These are phyloP conservation scores for Balanococcus diminutus DNA, from an alignment of 2,888 invertebrate genomes.

Conservation along the genomic window DNA sequence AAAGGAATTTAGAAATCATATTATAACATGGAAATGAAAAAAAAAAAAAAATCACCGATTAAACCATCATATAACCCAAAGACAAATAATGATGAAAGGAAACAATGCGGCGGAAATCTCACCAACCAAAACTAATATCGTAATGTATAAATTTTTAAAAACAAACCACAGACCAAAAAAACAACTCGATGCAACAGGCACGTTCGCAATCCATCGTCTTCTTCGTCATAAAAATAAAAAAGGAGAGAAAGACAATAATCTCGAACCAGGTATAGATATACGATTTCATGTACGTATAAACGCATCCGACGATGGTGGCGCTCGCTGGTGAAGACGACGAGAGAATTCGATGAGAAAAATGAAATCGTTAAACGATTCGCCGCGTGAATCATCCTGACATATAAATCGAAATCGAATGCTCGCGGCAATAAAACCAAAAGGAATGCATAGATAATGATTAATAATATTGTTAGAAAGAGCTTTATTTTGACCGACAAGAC, in stretches of 20 bases:
- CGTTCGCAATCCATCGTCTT: not conserved
- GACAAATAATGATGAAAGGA: not conserved
- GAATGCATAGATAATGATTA: constrained; percentile 38
- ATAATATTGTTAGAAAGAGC: constrained; percentile 14
- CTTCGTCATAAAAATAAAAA: not conserved
- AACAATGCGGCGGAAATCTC: not conserved
- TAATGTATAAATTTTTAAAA: not conserved
- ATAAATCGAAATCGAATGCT: constrained; percentile 33
- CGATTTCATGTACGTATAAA: not conserved
- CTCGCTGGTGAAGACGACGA: not conserved
- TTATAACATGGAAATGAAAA: too few relatives aligned
- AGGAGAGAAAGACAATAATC: not conserved
- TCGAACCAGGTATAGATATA: not conserved
- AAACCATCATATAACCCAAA: not conserved
- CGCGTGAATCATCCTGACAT: constrained; percentile 7
- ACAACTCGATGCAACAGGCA: not conserved
- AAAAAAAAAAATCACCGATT: too few relatives aligned
- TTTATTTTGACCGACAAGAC: constrained; percentile 4
- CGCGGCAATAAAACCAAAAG: not conserved
- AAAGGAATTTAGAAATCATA: not conserved
- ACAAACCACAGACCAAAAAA: not conserved
- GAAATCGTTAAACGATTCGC: constrained; percentile 33
- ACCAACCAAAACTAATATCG: not conserved
- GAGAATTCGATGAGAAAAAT: constrained; percentile 41
- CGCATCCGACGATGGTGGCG: not conserved